Percentiles rank a stretch among this genome's conserved stretches.
Conservation (phyloP, 2,113 vertebrate genomes). For the Mandrillus leucophaeus region DNA sequence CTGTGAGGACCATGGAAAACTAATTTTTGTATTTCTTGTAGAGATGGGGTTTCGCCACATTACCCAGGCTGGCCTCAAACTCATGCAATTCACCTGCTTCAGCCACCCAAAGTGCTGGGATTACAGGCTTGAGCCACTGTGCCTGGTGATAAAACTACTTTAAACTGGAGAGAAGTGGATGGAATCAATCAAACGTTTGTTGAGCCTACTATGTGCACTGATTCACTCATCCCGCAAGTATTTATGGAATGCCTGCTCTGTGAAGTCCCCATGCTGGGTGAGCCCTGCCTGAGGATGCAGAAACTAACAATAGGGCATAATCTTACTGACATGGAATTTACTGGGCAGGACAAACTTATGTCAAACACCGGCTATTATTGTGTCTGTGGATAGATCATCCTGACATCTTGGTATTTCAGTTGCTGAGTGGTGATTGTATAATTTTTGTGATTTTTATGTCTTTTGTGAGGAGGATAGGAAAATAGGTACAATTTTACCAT, state of each 20-base stretch:
- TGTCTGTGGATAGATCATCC: background rate
- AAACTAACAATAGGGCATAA: background rate
- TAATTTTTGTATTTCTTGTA: constrained; percentile 75
- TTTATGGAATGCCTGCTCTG: background rate
- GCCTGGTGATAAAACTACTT: background rate
- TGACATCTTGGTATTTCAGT: background rate
- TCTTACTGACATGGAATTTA: background rate
- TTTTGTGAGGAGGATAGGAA: background rate
- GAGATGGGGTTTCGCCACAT: too few relatives aligned
- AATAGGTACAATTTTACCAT: background rate
- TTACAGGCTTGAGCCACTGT: too few relatives aligned
- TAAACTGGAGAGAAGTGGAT: background rate
- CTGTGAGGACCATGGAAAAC: constrained; percentile 91
- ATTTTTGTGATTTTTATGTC: background rate
- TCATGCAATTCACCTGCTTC: too few relatives aligned
- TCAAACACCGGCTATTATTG: background rate
- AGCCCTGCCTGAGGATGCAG: background rate
- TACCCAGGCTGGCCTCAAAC: too few relatives aligned
- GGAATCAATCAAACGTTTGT: background rate
- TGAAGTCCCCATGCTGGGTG: background rate
- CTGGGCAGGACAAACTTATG: background rate
- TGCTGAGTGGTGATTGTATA: background rate
- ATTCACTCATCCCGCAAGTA: background rate
- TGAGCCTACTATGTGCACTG: background rate
- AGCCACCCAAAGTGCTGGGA: too few relatives aligned